Conservation (phyloP, 1,140 invertebrate species). For the Drosophila baimaii region DNA sequence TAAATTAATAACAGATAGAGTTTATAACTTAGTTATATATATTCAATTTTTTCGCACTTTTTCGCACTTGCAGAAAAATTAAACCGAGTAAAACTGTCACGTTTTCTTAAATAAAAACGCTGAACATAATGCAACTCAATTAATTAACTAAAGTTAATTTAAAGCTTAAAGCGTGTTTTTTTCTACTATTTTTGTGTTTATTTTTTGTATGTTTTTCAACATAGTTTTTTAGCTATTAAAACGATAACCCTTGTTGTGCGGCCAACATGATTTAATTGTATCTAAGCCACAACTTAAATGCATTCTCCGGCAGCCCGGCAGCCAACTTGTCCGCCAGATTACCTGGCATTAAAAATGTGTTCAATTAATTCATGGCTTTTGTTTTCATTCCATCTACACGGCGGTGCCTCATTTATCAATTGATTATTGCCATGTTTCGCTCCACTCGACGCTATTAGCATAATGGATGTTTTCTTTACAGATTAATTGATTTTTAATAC, state of each 20-base stretch:
- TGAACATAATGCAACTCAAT: not conserved
- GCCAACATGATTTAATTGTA: conserved; percentile 20
- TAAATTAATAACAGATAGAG: too few species aligned
- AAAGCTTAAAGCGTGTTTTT: not conserved
- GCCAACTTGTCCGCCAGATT: conserved; percentile 31
- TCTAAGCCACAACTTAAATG: conserved; percentile 39
- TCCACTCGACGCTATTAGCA: conserved; percentile 35
- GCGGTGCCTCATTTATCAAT: conserved; percentile 42
- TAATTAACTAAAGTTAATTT: conserved; percentile 7
- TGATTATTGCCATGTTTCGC: conserved; percentile 11
- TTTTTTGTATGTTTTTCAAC: not conserved
- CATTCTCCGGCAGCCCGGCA: conserved; percentile 1
- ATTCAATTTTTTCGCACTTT: too few species aligned
- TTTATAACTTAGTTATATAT: too few species aligned
- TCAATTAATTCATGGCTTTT: conserved; percentile 47
- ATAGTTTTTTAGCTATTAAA: conserved; percentile 14
- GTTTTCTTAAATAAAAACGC: not conserved
- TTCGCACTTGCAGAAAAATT: too few species aligned
- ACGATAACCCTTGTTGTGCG: conserved; percentile 12
- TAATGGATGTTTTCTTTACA: conserved; percentile 48
- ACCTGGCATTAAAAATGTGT: conserved; percentile 40
- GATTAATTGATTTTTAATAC: conserved; percentile 65
- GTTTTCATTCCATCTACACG: conserved; percentile 30
- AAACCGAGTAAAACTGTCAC: too few species aligned
- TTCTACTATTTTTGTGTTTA: not conserved